phyloP scores from a whole-genome alignment of 2,797 vertebrate genomes.

The Luscinia megarhynchos region DNA sequence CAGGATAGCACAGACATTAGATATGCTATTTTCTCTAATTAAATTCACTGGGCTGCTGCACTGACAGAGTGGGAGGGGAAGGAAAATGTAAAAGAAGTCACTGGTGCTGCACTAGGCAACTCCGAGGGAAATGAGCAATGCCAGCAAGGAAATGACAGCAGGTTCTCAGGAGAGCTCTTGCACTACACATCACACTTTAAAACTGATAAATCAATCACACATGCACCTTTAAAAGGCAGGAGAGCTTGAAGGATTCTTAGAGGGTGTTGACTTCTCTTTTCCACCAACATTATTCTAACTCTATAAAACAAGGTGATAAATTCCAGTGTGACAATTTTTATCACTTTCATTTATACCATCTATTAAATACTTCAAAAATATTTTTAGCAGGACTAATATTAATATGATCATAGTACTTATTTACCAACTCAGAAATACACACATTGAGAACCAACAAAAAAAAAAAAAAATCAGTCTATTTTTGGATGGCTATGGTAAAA shows the following conservation, averaged over 20 bases:
- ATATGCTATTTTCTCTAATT: slow-evolving; percentile 57
- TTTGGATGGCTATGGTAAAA: background rate
- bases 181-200: slow-evolving; percentile 31
- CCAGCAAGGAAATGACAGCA: slow-evolving; percentile 34
- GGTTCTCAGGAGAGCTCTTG: slow-evolving; percentile 60
- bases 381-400: background rate
- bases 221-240: slow-evolving; percentile 13
- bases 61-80: slow-evolving; percentile 52
- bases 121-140: slow-evolving; percentile 49
- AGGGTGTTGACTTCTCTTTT: slow-evolving; percentile 59
- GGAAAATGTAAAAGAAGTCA: slow-evolving; percentile 51
- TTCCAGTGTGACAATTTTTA: slow-evolving; percentile 13
- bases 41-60: slow-evolving; percentile 50
- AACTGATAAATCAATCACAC: slow-evolving; percentile 48
- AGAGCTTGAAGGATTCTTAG: slow-evolving; percentile 48
- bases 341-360: background rate
- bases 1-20: background rate
- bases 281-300: slow-evolving; percentile 52
- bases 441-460: background rate
- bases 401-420: background rate
- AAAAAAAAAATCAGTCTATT: background rate
- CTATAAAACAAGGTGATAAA: slow-evolving; percentile 55
- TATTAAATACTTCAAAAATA: background rate
- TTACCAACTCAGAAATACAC: background rate
- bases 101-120: slow-evolving; percentile 44